phyloP scores from a whole-genome alignment of 2,888 invertebrate species.

The Drosophila anceps region DNA sequence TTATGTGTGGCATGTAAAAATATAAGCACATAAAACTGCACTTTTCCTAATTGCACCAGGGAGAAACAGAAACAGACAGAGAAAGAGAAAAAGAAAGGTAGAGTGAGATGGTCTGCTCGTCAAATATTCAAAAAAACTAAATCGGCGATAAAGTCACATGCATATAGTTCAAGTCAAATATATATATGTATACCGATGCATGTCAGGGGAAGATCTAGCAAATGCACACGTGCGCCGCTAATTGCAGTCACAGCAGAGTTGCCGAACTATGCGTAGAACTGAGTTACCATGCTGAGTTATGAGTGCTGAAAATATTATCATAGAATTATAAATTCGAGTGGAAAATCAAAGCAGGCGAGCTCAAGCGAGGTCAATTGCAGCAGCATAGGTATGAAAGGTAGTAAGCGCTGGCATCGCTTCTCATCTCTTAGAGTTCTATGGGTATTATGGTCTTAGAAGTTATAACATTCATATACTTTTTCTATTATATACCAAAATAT shows the following conservation, averaged over 20 bases:
- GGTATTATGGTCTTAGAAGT: not conserved
- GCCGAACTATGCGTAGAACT: slow-evolving; percentile 11
- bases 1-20: slow-evolving; percentile 60
- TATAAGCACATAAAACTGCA: slow-evolving; percentile 81
- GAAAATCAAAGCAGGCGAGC: not conserved
- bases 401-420: not conserved
- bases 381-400: not conserved
- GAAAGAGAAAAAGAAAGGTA: not conserved
- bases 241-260: slow-evolving; percentile 34
- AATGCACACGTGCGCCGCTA: slow-evolving; percentile 34
- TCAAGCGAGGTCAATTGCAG: not conserved
- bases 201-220: slow-evolving; percentile 22
- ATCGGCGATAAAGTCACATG: slow-evolving; percentile 63
- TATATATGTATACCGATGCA: slow-evolving; percentile 7
- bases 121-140: slow-evolving; percentile 50
- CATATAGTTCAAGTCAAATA: slow-evolving; percentile 53
- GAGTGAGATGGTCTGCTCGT: slow-evolving; percentile 2
- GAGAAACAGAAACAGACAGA: not conserved
- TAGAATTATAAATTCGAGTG: not conserved
- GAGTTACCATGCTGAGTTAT: slow-evolving; percentile 9
- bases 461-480: not conserved
- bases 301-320: not conserved
- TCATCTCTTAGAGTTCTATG: not conserved
- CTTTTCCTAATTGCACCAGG: slow-evolving; percentile 75
- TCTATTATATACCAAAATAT: not conserved